These are phyloP conservation scores for Caenorhabditis plicata DNA, from an alignment of 2,888 invertebrate species.

Conservation along the genomic window DNA sequence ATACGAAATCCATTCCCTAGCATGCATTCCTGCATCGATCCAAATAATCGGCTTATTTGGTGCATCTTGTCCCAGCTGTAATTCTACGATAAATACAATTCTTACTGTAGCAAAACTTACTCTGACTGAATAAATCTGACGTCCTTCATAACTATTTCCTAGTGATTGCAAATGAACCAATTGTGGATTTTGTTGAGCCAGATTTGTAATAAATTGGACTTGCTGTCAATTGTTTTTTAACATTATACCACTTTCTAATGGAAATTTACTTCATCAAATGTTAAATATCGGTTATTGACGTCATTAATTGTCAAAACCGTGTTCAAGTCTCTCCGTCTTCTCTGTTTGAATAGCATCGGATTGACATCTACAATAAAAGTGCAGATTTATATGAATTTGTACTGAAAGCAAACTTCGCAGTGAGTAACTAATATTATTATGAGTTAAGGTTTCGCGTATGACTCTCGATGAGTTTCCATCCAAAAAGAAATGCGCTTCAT, in stretches of 20 bases:
- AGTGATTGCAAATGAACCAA: slow-evolving; percentile 18
- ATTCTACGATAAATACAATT: not conserved
- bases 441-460: slow-evolving; percentile 4
- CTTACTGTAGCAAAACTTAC: not conserved
- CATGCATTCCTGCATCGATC: slow-evolving; percentile 41
- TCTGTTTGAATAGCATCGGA: slow-evolving; percentile 22
- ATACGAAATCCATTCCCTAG: slow-evolving; percentile 40
- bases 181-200: slow-evolving; percentile 16
- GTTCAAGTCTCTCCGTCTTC: slow-evolving; percentile 9
- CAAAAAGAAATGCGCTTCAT: slow-evolving; percentile 25
- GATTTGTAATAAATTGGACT: slow-evolving; percentile 20
- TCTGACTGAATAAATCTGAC: slow-evolving; percentile 8
- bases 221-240: slow-evolving; percentile 7
- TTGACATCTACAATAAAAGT: slow-evolving; percentile 16
- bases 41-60: slow-evolving; percentile 29
- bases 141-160: slow-evolving; percentile 28
- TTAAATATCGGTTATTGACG: slow-evolving; percentile 23
- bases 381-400: not conserved
- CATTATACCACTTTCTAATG: not conserved
- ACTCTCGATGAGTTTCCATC: slow-evolving; percentile 11
- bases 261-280: slow-evolving; percentile 26
- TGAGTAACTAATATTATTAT: slow-evolving; percentile 19
- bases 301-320: slow-evolving; percentile 14
- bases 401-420: slow-evolving; percentile 10
- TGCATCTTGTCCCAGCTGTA: slow-evolving; percentile 19